These are phyloP conservation scores for Oncopeltus fasciatus DNA, from an alignment of 1,140 invertebrate genomes.

Conservation along the genomic window DNA sequence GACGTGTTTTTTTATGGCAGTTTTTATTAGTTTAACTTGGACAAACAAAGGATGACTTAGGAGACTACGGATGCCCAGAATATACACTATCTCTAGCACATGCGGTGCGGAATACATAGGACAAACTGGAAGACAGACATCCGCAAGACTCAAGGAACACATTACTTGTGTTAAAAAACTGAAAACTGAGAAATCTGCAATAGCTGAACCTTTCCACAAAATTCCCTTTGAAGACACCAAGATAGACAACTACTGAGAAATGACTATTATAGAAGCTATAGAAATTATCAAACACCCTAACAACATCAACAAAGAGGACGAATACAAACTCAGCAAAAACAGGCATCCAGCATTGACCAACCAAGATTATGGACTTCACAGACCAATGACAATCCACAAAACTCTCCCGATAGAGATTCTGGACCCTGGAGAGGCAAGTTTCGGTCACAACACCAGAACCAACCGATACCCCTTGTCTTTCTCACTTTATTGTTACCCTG, in stretches of 20 bases:
- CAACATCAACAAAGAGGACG: not conserved
- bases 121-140: not conserved
- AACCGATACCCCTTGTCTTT: no score
- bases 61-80: no score
- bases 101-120: not conserved
- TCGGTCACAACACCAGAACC: no score
- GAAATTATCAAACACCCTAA: not conserved
- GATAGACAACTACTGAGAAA: not conserved
- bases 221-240: not conserved
- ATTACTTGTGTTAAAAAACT: not conserved
- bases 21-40: no score
- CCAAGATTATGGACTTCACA: no score
- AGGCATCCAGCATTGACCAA: no score
- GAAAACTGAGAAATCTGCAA: not conserved
- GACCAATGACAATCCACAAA: no score
- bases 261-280: not conserved
- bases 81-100: not conserved
- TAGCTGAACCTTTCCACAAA: not conserved
- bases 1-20: no score
- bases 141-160: not conserved
- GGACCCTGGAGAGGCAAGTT: no score
- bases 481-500: no score
- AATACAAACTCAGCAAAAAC: not conserved
- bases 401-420: no score
- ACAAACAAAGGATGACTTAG: no score